phyloP scores from a whole-genome alignment of 35 echinoderm and acorn worm genomes.

The Anneissia japonica region DNA sequence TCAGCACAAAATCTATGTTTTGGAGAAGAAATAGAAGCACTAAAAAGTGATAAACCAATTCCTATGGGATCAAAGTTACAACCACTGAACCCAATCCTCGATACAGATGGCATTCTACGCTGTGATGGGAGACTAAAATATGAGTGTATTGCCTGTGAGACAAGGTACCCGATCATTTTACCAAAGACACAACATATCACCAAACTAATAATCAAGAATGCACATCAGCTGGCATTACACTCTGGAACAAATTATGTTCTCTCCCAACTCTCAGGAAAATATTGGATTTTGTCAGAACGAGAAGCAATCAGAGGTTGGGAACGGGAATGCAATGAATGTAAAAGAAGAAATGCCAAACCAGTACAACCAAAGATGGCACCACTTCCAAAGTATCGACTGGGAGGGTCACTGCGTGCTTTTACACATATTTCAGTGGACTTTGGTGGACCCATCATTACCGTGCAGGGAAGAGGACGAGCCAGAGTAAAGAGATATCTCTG shows the following conservation, averaged over 20 bases:
- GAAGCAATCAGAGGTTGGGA: constrained; percentile 20
- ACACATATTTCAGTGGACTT: constrained; percentile 6
- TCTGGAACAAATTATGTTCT: constrained; percentile 24
- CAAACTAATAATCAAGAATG: constrained; percentile 10
- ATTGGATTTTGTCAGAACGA: constrained; percentile 12
- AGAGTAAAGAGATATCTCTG: constrained; percentile 27
- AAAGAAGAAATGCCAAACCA: constrained; percentile 3
- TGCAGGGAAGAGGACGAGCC: constrained; percentile 21
- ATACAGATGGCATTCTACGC: no score
- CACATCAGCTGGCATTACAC: constrained; percentile 7
- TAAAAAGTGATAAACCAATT: no score
- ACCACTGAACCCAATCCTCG: no score
- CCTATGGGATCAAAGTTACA: no score
- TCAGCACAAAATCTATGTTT: constrained; percentile 9
- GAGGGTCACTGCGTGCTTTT: constrained; percentile 4
- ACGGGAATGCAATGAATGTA: constrained; percentile 23
- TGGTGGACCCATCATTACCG: constrained; percentile 19
- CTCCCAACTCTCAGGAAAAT: constrained; percentile 7
- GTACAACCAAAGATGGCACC: constrained; percentile 15
- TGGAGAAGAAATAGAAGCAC: neutral
- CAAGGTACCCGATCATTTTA: constrained; percentile 17
- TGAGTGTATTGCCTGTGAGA: neutral
- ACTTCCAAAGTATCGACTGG: constrained; percentile 6
- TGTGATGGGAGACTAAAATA: no score
- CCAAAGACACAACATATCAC: constrained; percentile 24